Base-by-base conservation (phyloP, 2,888 invertebrate species). In the Julus scanicus region DNA sequence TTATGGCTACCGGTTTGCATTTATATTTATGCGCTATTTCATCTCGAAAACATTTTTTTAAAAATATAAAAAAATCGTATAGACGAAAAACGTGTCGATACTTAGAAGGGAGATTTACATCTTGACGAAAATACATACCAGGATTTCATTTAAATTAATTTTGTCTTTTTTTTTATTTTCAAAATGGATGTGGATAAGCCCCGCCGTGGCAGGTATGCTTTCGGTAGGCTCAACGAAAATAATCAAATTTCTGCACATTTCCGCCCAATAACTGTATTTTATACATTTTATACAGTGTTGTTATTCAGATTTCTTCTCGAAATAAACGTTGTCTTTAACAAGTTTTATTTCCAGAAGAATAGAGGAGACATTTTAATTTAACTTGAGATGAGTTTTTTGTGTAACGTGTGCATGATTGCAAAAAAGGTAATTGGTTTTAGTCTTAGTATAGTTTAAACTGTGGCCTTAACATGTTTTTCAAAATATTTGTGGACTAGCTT, bases 1-100 rank as follows among this genome's bases (percentile, higher is more conserved):
- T 71, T 71, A 71, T 71, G n/a, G 71, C 20, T 71, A 71, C 71
- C 71, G 71, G 71, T 71, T 71, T 71, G 71, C 71, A 29, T 71
- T 71, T 71, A 71, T 71, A 71, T 71, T 71, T 71, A 71, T 71
- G 71, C 71, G 71, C 71, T 71, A 71, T 71, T 71, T 71, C 71
- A 71, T 71, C 71, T 71, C 71, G 11, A 71, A 29, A 29, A 71
- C 71, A 71, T 71, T 71, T 71, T 71, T 71, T 29, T 29, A 71
- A 53, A 71, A 71, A 71, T 29, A 63, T 71, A 71, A 9, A 71
- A 37, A 71, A 71, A 11, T 29, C 63, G 63, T 29, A 53, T 53
- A 29, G 9, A 71, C 71, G 71, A 37, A 71, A 71, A 71, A 71
- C 71, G 71, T 71, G 71, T 71, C 71, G 71, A 71, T 71, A 71